Evolutionary conservation across 2,113 vertebrate genomes (phyloP), one percentile per base, ranked within the genome.

Genomic region (Prinia subflava): DNA sequence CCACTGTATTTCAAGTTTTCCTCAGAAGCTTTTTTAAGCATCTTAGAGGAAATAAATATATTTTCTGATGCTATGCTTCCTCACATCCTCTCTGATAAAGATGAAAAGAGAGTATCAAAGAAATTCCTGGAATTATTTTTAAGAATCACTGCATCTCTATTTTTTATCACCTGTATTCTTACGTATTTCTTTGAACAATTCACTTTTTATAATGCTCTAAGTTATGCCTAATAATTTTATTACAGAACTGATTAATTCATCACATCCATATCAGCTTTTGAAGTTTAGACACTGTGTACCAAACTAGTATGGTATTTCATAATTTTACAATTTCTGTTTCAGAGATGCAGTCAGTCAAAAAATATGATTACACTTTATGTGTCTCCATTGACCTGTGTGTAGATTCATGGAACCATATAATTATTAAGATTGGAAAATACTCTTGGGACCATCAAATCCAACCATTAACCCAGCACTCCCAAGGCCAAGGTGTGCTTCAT

Each of bases 331-430:
- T 9, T 76, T 12, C 8, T 67, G 16, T 68, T 92, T 69, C 63
- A 83, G 33, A 60, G 28, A 47, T n/a, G 9, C 10, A 22, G 13
- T 27, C 28, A 74, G 16, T 46, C 1, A 85, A 84, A 90, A 67
- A 39, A 10, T 2, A 9, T 4, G 0, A 35, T 31, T 64, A 21
- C 13, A 11, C 21, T 60, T 60, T 33, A 5, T 4, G 3, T 46
- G 21, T 50, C 49, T 53, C 31, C 20, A n/a, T 28, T 2, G 4
- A 35, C 14, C 23, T 69, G 7, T 30, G 10, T 57, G 37, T 53
- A 60, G 35, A 60, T 27, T n/a, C 37, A 83, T 15, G 44, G 31
- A 76, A 41, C n/a, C 47, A 46, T 23, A 41, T 25, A 30, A 70
- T 63, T 41, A 55, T 70, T 55, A n/a, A 24, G 23, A 13, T 15